A percentile compares a stretch with the other conserved stretches of the same genome.
phyloP scores from a whole-genome alignment of 2,888 invertebrate genomes.

The Acronicta leporina region DNA sequence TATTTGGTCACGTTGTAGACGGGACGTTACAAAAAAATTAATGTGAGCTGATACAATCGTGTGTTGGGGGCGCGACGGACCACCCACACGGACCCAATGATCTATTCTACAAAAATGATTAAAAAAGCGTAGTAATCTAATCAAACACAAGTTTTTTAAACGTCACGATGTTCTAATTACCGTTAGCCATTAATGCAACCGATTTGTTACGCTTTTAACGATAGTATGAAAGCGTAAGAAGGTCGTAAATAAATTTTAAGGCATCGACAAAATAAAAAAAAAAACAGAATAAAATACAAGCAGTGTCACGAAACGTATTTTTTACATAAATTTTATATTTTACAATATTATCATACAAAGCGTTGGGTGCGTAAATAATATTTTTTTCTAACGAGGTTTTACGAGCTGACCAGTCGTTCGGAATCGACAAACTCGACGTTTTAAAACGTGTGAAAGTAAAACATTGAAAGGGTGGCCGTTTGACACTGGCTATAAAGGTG shows the following conservation, averaged over 20 bases:
- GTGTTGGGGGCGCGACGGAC: slow-evolving; percentile 66
- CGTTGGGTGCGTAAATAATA: slow-evolving; percentile 63
- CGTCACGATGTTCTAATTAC: slow-evolving; percentile 71
- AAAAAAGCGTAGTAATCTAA: slow-evolving; percentile 64
- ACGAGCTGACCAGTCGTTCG: slow-evolving; percentile 78
- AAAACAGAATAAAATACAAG: slow-evolving; percentile 58
- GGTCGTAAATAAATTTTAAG: slow-evolving; percentile 55
- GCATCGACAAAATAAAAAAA: slow-evolving; percentile 54
- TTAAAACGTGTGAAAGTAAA: slow-evolving; percentile 87
- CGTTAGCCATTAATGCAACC: slow-evolving; percentile 49
- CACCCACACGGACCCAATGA: slow-evolving; percentile 71
- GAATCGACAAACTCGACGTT: slow-evolving; percentile 78
- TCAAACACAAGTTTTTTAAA: slow-evolving; percentile 63
- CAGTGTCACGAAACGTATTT: slow-evolving; percentile 47
- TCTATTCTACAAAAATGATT: slow-evolving; percentile 64
- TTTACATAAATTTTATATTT: slow-evolving; percentile 79
- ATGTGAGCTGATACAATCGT: slow-evolving; percentile 75
- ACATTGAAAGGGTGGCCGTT: slow-evolving; percentile 75
- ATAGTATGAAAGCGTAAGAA: slow-evolving; percentile 40
- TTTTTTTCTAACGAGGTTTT: slow-evolving; percentile 74
- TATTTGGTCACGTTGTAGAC: slow-evolving; percentile 66
- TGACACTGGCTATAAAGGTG: slow-evolving; percentile 72
- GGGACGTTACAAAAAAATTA: slow-evolving; percentile 67
- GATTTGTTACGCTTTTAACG: slow-evolving; percentile 61
- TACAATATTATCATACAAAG: slow-evolving; percentile 84